These are phyloP conservation scores for Mus spretus DNA, from an alignment of 2,797 vertebrate genomes.

Conservation along the genomic window DNA sequence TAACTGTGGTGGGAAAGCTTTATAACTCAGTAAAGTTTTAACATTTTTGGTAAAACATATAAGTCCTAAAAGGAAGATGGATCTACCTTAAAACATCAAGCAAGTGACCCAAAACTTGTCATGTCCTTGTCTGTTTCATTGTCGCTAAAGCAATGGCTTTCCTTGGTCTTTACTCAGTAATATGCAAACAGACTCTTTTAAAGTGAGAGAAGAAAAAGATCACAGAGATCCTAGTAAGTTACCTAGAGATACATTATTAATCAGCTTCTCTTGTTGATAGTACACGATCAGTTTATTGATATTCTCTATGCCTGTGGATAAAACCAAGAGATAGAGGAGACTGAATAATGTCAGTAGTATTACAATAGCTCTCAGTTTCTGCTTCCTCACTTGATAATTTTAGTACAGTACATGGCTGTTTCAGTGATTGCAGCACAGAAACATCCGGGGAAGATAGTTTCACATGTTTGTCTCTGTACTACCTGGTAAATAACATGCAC, in stretches of 20 bases:
- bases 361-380: conserved; percentile 34
- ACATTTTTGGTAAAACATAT: background rate
- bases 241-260: conserved; percentile 40
- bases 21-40: conserved; percentile 28
- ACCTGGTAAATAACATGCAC: conserved; percentile 48
- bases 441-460: conserved; percentile 35
- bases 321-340: conserved; percentile 22
- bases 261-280: background rate
- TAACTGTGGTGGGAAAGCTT: conserved; percentile 28
- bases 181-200: conserved; percentile 23
- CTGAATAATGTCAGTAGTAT: conserved; percentile 19
- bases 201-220: conserved; percentile 44
- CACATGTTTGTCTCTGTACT: conserved; percentile 45
- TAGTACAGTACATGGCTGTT: conserved; percentile 51
- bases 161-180: background rate
- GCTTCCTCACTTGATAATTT: conserved; percentile 56
- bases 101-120: background rate
- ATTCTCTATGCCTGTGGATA: background rate
- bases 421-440: background rate
- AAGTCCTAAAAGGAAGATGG: background rate
- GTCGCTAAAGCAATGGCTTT: conserved; percentile 3
- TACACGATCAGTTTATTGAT: conserved; percentile 45
- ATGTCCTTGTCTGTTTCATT: conserved; percentile 46
- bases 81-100: conserved; percentile 43
- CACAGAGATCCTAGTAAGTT: conserved; percentile 51